phyloP scores from a whole-genome alignment of 1,140 invertebrate species.

The Drosophila kanapiae region DNA sequence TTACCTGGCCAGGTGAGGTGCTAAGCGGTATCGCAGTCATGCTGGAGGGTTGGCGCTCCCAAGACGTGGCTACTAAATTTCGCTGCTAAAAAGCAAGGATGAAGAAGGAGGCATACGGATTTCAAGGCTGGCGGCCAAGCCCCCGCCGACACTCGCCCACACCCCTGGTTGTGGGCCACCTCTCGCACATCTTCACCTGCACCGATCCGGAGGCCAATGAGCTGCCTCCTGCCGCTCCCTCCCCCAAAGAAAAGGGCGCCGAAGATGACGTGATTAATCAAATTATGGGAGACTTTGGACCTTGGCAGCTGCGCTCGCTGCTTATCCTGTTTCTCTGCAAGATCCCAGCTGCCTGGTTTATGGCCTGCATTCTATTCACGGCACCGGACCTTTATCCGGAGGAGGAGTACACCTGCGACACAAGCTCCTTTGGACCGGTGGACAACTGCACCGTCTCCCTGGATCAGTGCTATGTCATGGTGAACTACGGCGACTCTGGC shows the following conservation, averaged over 20 bases:
- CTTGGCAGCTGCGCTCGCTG: slow-evolving; percentile 84
- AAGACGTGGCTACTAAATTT: slow-evolving; percentile 65
- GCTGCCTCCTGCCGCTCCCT: neutral
- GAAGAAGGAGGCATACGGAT: slow-evolving; percentile 2
- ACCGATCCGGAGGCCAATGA: slow-evolving; percentile 26
- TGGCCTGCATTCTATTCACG: slow-evolving; percentile 85
- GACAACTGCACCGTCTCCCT: slow-evolving; percentile 51
- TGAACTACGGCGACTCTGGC: slow-evolving; percentile 46
- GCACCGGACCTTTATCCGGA: slow-evolving; percentile 74
- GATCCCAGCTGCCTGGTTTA: slow-evolving; percentile 86
- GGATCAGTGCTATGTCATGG: slow-evolving; percentile 75
- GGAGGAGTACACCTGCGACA: slow-evolving; percentile 68
- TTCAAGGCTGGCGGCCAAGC: slow-evolving; percentile 21
- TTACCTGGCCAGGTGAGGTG: slow-evolving; percentile 51
- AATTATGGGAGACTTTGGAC: slow-evolving; percentile 81
- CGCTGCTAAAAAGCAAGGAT: slow-evolving; percentile 17
- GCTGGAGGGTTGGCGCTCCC: slow-evolving; percentile 53
- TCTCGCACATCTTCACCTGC: slow-evolving; percentile 24
- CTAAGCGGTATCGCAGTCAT: slow-evolving; percentile 70
- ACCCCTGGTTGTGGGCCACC: slow-evolving; percentile 24
- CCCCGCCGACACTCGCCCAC: slow-evolving; percentile 34
- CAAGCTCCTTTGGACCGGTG: slow-evolving; percentile 17
- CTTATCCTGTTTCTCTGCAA: slow-evolving; percentile 84
- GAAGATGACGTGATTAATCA: slow-evolving; percentile 47
- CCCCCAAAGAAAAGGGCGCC: neutral